Evolutionary conservation across 2,888 invertebrate species (phyloP), one percentile per base, ranked within the genome.

Genomic region (Macrosiphum euphorbiae): DNA sequence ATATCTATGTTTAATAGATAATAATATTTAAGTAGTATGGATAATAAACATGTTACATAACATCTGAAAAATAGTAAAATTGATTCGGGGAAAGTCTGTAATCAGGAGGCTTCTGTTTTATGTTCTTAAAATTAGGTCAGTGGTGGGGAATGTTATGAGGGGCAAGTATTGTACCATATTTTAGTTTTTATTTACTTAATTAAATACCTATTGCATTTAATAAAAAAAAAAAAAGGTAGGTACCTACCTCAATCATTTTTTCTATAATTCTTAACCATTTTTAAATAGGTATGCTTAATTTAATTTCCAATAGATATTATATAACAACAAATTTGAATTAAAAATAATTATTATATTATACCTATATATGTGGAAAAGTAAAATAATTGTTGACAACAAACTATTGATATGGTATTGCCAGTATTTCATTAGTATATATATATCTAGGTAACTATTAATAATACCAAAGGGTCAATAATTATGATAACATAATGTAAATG

Each of bases 371-470:
- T n/a, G 3, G 50, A 78, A 90, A 90, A 90, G 3, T 90, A 50
- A 44, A 78, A 78, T 35, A 50, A 78, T 50, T 58, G 28, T 58
- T 44, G 52, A 78, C 90, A 61, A 61, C 41, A 35, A 55, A 20
- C 16, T 47, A 50, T 55, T 55, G 26, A 67, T 50, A 44, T 84
- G 20, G 5, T 52, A 41, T 55, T 20, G 10, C 11, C 16, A 91
- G 24, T 85, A 85, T 90, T 90, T 90, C n/a, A 55, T 20, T n/a
- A n/a, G n/a, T 58, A 44, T 55, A n/a, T n/a, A n/a, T 13, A 85
- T 91, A 85, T 91, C 91, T 84, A n/a, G 55, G 20, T 44, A 78
- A 84, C 35, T 78, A 52, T 78, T 84, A 28, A 84, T 85, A 47
- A 85, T 78, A 85, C 28, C 10, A 55, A 90, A 85, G 84, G 47